phyloP scores from a whole-genome alignment of 1,140 invertebrate species.

The Aphelinus atriplicis region DNA sequence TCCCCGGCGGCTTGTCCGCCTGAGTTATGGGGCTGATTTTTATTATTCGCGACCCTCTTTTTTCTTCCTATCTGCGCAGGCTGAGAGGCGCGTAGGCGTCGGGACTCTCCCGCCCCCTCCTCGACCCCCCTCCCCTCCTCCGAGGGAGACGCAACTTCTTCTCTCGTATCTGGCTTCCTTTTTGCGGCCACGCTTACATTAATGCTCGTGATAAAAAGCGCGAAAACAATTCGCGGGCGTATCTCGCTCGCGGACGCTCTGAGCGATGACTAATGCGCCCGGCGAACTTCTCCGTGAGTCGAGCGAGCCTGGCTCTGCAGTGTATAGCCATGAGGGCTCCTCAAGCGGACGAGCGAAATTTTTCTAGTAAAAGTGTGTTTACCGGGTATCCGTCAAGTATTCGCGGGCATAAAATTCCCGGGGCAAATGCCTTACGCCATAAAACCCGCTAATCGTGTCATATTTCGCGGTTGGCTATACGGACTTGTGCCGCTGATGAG shows the following conservation, averaged over 20 bases:
- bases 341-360: not conserved
- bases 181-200: constrained; percentile 15
- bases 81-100: constrained; percentile 49
- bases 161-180: constrained; percentile 4
- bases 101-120: constrained; percentile 21
- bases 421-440: not conserved
- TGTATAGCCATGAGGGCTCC: too few relatives aligned
- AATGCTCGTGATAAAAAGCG: constrained; percentile 38
- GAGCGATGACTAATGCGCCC: constrained; percentile 20
- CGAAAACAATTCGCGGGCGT: constrained; percentile 37
- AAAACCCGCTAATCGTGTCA: constrained; percentile 16
- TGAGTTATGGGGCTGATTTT: constrained; percentile 66
- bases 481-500: not conserved
- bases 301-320: too few relatives aligned
- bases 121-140: not conserved
- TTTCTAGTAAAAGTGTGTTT: constrained; percentile 12
- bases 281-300: not conserved
- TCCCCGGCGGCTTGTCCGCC: constrained; percentile 55
- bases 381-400: constrained; percentile 10
- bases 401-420: not conserved
- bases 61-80: constrained; percentile 36
- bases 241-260: constrained; percentile 25
- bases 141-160: not conserved
- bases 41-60: constrained; percentile 61
- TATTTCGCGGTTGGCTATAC: not conserved